These are phyloP conservation scores for Oenanthe oenanthe DNA, from an alignment of 2,113 vertebrate genomes.

Conservation along the genomic window DNA sequence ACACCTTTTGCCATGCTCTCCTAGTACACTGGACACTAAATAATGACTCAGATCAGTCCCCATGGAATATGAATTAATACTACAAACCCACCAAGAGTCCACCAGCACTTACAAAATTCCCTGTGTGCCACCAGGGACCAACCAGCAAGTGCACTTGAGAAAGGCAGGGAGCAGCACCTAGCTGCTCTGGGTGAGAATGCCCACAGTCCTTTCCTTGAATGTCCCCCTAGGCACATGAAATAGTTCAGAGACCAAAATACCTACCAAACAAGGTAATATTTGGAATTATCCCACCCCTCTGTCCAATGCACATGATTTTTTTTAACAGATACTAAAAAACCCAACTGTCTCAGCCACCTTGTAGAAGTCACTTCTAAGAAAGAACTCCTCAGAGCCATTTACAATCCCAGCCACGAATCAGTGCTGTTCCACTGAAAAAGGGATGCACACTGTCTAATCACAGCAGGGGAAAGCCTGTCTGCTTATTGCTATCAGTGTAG, in stretches of 20 bases:
- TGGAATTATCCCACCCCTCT: neutral
- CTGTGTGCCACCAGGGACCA: neutral
- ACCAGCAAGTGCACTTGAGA: neutral
- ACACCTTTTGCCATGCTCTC: neutral
- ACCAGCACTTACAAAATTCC: neutral
- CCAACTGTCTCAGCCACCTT: neutral
- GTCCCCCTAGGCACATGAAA: neutral
- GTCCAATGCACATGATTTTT: fast-evolving
- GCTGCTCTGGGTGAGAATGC: neutral
- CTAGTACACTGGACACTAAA: neutral
- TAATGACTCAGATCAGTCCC: neutral
- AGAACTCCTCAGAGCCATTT: neutral
- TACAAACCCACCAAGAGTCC: neutral
- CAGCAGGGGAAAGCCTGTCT: neutral
- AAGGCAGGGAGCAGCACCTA: neutral
- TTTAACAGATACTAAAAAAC: neutral
- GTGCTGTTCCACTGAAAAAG: neutral
- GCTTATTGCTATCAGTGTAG: neutral
- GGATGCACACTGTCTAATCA: neutral
- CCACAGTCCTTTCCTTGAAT: neutral
- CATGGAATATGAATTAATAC: neutral
- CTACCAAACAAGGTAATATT: neutral
- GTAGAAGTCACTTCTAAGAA: neutral
- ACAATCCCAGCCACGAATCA: neutral
- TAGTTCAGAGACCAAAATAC: neutral